A percentile compares a stretch with the other conserved stretches of the same genome.
Conservation (phyloP, 2,888 invertebrate species). For the Bugulina stolonifera region DNA sequence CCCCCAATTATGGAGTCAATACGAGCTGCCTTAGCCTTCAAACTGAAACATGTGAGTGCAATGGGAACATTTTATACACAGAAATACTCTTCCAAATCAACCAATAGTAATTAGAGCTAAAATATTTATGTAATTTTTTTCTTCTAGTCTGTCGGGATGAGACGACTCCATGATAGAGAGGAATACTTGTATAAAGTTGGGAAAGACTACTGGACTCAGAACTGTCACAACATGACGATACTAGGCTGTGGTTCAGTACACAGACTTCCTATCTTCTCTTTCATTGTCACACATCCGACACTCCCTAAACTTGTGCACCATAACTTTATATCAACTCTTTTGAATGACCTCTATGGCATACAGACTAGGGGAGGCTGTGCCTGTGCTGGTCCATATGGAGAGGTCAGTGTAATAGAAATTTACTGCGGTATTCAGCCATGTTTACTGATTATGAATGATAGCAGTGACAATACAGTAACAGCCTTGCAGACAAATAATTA, state of each 20-base stretch:
- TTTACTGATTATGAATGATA: too few species aligned
- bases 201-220: neutral
- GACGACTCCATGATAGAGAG: constrained; percentile 28
- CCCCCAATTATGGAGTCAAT: constrained; percentile 41
- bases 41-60: constrained; percentile 35
- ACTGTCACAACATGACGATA: constrained; percentile 18
- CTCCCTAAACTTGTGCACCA: constrained; percentile 27
- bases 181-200: constrained; percentile 29
- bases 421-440: too few species aligned
- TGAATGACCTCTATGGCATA: constrained; percentile 27
- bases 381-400: constrained; percentile 28
- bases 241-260: constrained; percentile 24
- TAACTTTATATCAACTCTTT: constrained; percentile 20
- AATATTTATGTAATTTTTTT: neutral
- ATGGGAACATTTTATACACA: too few species aligned
- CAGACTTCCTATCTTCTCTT: constrained; percentile 30
- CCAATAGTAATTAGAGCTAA: too few species aligned
- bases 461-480: too few species aligned
- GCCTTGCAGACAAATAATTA: too few species aligned
- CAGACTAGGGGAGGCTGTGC: constrained; percentile 27
- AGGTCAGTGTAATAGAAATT: constrained; percentile 25
- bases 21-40: constrained; percentile 38
- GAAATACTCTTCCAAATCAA: too few species aligned
- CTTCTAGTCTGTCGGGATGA: constrained; percentile 26
- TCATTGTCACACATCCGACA: constrained; percentile 27